phyloP scores from a whole-genome alignment of 2,888 invertebrate species.

The Acanthococcus lagerstroemiae region DNA sequence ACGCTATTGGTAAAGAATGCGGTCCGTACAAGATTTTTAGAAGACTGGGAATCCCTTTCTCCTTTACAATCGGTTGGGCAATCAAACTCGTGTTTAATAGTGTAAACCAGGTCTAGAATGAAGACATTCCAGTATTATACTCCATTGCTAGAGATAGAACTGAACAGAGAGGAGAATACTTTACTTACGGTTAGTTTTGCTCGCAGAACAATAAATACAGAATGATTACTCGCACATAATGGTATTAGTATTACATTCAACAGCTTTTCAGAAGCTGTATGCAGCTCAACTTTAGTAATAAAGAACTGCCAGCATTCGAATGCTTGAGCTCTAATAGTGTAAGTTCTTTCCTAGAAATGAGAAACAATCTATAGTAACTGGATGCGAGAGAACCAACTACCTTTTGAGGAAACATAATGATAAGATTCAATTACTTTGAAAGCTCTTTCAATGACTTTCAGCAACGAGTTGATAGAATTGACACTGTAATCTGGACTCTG shows the following conservation, averaged over 20 bases:
- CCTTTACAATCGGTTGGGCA: not conserved
- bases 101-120: conserved; percentile 3
- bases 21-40: conserved; percentile 11
- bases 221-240: conserved; percentile 12
- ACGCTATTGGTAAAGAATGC: not conserved
- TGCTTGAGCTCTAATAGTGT: conserved; percentile 8
- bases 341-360: not conserved
- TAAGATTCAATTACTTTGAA: conserved; percentile 6
- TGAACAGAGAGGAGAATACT: too few relatives aligned
- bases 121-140: too few relatives aligned
- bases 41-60: conserved; percentile 1
- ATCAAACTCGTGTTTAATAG: not conserved
- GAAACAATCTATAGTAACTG: not conserved
- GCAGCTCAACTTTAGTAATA: not conserved
- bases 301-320: conserved; percentile 21
- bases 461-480: not conserved
- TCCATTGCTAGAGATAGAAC: too few relatives aligned
- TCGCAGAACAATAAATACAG: not conserved
- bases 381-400: not conserved
- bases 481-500: not conserved
- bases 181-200: conserved; percentile 9
- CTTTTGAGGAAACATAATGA: not conserved
- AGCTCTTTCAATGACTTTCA: conserved; percentile 15
- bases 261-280: conserved; percentile 4
- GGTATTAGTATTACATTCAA: conserved; percentile 12